These are phyloP conservation scores for Cossypha caffra DNA, from an alignment of 2,797 vertebrate genomes.

Conservation along the genomic window DNA sequence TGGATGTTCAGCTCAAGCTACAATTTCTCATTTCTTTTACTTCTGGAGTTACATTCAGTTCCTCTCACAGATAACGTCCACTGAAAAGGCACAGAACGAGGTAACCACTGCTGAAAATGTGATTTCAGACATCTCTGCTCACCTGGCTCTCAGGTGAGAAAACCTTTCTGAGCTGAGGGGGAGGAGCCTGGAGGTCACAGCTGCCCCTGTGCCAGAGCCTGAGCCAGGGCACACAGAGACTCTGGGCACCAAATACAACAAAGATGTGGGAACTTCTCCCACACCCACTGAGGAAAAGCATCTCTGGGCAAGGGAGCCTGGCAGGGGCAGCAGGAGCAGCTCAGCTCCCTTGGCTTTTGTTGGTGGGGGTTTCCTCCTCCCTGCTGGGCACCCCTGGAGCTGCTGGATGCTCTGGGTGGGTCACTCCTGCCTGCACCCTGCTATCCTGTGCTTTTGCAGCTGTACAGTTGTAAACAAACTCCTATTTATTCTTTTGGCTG, in stretches of 20 bases:
- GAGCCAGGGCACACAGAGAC: not conserved
- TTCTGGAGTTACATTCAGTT: not conserved
- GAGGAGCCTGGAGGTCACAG: not conserved
- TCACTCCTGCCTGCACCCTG: not conserved
- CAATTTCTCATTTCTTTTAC: not conserved
- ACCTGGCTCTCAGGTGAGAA: not conserved
- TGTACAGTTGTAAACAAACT: not conserved
- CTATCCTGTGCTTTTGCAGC: not conserved
- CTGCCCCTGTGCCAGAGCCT: not conserved
- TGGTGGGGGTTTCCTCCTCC: accelerated
- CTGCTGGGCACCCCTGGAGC: not conserved
- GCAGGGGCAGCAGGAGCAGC: not conserved
- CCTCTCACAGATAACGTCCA: accelerated
- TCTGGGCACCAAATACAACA: not conserved
- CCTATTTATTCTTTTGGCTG: not conserved
- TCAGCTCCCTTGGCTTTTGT: not conserved
- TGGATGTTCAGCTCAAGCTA: not conserved
- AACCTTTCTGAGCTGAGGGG: not conserved
- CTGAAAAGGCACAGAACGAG: not conserved
- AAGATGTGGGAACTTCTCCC: not conserved
- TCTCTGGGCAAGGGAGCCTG: not conserved
- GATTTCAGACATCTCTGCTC: not conserved
- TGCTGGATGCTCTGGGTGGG: not conserved
- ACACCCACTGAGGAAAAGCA: too few relatives aligned
- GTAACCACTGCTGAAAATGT: not conserved